Conservation (phyloP, 2,888 invertebrate genomes). For the Cephus pulcher region DNA sequence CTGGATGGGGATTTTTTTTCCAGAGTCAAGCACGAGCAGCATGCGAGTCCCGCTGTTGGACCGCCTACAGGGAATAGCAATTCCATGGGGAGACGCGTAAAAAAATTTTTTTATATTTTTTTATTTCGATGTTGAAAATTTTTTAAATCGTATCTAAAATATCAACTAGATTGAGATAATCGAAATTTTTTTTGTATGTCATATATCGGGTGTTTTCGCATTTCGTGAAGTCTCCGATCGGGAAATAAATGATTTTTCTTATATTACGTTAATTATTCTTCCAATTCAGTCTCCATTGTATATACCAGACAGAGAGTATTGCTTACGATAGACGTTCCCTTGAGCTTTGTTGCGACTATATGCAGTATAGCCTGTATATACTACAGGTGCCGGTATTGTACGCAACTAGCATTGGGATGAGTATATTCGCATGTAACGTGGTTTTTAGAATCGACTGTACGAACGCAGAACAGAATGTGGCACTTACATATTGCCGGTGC, state of each 20-base stretch:
- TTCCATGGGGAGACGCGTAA: background rate
- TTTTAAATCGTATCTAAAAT: background rate
- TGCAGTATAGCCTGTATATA: background rate
- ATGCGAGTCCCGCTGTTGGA: background rate
- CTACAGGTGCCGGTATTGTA: background rate
- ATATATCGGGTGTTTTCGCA: background rate
- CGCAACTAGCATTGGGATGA: background rate
- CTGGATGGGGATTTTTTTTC: background rate
- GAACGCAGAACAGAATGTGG: slow-evolving; percentile 54
- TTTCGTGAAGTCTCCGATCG: background rate
- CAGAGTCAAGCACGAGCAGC: background rate
- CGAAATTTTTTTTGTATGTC: background rate
- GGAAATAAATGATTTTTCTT: background rate
- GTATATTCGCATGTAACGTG: background rate
- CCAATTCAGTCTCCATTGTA: background rate
- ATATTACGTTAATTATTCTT: background rate
- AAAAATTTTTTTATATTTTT: background rate
- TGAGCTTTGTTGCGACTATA: background rate
- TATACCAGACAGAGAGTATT: background rate
- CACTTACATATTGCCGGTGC: slow-evolving; percentile 59
- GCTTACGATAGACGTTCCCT: background rate
- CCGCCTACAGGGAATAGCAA: background rate
- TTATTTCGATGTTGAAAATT: background rate
- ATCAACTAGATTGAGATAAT: background rate
- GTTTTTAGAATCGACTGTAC: slow-evolving; percentile 56